A percentile compares a stretch with the other conserved stretches of the same genome.
These are phyloP conservation scores for Argynnis bischoffii DNA, from an alignment of 2,888 invertebrate genomes.

Conservation along the genomic window DNA sequence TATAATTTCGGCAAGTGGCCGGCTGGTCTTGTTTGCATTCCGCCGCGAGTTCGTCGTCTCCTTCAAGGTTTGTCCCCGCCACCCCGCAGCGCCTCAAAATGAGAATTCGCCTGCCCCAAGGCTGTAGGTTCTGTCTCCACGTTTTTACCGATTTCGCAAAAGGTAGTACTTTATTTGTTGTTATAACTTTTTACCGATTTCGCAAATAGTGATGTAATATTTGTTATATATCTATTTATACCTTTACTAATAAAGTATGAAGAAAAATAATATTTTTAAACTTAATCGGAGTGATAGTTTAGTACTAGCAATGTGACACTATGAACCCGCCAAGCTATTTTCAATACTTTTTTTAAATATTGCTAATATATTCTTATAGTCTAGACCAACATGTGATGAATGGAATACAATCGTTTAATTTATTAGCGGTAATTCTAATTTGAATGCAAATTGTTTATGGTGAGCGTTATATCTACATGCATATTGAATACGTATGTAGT, in stretches of 20 bases:
- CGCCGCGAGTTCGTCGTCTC: constrained; percentile 69
- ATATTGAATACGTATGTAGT: constrained; percentile 3
- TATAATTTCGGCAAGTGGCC: constrained; percentile 65
- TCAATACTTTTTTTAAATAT: neutral
- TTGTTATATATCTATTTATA: too few species aligned
- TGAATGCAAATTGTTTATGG: constrained; percentile 7
- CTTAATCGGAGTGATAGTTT: neutral
- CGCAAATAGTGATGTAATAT: too few species aligned
- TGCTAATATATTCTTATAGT: constrained; percentile 3
- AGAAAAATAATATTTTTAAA: neutral
- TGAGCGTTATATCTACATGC: neutral
- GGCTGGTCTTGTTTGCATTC: constrained; percentile 72
- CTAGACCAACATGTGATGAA: constrained; percentile 12
- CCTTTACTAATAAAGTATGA: too few species aligned
- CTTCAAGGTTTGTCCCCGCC: constrained; percentile 64
- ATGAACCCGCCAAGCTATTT: neutral
- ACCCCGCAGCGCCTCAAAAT: constrained; percentile 60
- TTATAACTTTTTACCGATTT: neutral
- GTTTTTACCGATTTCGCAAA: constrained; percentile 27
- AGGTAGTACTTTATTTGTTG: constrained; percentile 1
- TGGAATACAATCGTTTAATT: constrained; percentile 15
- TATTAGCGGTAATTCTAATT: constrained; percentile 5
- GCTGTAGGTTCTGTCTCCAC: constrained; percentile 36
- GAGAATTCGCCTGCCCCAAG: constrained; percentile 44
- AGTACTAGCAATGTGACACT: neutral